These are phyloP conservation scores for Ploceus nigricollis DNA, from an alignment of 2,113 vertebrate genomes.

Conservation along the genomic window DNA sequence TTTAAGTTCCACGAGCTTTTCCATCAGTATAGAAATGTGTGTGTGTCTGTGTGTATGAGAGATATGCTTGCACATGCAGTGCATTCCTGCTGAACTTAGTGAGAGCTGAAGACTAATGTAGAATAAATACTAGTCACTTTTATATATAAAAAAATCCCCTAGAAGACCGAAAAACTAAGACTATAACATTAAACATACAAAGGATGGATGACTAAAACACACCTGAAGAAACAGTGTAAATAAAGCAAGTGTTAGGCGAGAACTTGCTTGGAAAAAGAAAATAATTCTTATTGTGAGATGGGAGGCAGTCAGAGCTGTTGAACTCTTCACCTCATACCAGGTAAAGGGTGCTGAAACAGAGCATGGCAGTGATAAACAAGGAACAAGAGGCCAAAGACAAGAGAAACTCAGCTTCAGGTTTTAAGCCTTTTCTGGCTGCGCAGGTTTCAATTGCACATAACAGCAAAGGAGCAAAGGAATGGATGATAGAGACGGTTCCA, in stretches of 20 bases:
- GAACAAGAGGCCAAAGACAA: neutral
- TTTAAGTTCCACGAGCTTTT: neutral
- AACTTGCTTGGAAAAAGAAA: neutral
- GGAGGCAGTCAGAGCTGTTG: constrained; percentile 81
- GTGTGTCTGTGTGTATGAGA: neutral
- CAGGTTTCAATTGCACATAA: accelerated
- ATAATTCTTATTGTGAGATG: constrained; percentile 74
- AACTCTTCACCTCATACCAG: constrained; percentile 76
- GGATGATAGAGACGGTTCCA: neutral
- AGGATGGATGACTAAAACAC: neutral
- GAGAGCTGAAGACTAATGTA: neutral
- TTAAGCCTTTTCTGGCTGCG: neutral
- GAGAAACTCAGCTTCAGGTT: neutral
- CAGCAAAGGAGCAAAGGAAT: neutral
- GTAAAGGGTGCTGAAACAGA: constrained; percentile 66
- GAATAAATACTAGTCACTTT: neutral
- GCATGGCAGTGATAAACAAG: constrained; percentile 32
- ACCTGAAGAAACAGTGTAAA: neutral
- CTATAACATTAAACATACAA: neutral
- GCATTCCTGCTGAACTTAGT: neutral
- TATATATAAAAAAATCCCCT: neutral
- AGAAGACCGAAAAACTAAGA: neutral
- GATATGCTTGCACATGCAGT: neutral
- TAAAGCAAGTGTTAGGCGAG: neutral
- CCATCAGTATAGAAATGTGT: neutral